Conservation (phyloP, 1,140 invertebrate genomes). For the Diabrotica undecimpunctata region DNA sequence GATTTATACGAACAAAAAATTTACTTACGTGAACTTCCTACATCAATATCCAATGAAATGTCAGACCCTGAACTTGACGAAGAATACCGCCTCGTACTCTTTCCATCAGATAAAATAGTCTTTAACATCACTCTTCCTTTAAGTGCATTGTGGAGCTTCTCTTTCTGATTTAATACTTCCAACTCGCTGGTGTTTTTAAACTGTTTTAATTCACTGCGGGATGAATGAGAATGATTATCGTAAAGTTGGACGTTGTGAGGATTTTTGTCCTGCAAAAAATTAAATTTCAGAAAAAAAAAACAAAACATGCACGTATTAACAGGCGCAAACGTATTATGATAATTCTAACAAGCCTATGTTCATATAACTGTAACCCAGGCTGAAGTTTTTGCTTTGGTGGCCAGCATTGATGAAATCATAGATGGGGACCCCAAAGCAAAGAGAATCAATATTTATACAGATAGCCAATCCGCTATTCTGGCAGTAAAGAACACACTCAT, state of each 20-base stretch:
- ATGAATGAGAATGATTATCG: constrained; percentile 26
- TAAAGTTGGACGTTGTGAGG: constrained; percentile 43
- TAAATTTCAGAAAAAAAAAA: too few relatives aligned
- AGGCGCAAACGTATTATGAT: too few relatives aligned
- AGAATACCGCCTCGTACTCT: constrained; percentile 26
- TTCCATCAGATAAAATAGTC: constrained; percentile 36
- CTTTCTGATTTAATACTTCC: constrained; percentile 53
- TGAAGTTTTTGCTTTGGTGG: too few relatives aligned
- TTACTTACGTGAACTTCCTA: constrained; percentile 4
- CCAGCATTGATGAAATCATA: too few relatives aligned
- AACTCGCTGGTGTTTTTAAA: constrained; percentile 55
- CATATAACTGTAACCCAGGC: too few relatives aligned
- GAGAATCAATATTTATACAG: too few relatives aligned
- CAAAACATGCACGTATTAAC: too few relatives aligned
- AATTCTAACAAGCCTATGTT: too few relatives aligned
- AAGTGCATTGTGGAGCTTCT: constrained; percentile 54
- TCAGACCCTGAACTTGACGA: constrained; percentile 35
- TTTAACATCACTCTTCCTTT: constrained; percentile 49
- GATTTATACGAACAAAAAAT: background rate
- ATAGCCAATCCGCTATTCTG: too few relatives aligned
- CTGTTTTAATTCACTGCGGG: constrained; percentile 49
- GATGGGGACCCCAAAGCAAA: too few relatives aligned
- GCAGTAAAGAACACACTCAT: too few relatives aligned
- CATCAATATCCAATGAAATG: constrained; percentile 30
- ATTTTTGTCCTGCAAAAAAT: constrained; percentile 47